These are phyloP conservation scores for Leptinotarsa juncta DNA, from an alignment of 2,888 invertebrate genomes.

Conservation along the genomic window DNA sequence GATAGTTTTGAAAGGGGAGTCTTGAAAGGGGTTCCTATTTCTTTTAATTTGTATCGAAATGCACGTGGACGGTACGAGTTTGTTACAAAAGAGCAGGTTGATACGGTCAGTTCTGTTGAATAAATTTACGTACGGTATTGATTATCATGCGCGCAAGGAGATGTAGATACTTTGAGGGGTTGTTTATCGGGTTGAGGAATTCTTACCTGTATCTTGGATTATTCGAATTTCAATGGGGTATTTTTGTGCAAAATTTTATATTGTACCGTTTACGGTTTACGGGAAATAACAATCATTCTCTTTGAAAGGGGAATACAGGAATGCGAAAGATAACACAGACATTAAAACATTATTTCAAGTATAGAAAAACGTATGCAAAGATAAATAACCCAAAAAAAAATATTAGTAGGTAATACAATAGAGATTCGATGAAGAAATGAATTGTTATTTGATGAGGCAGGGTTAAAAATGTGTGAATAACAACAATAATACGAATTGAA, in stretches of 20 bases:
- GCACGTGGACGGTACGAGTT: conserved; percentile 37
- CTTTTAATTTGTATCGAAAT: conserved; percentile 40
- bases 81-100: conserved; percentile 42
- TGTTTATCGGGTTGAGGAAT: conserved; percentile 41
- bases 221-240: conserved; percentile 28
- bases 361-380: no score
- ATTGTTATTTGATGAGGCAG: no score
- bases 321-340: neutral
- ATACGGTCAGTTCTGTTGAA: conserved; percentile 49
- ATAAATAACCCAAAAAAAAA: no score
- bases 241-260: conserved; percentile 42
- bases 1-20: conserved; percentile 30
- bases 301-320: neutral
- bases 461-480: no score
- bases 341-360: no score
- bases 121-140: conserved; percentile 30
- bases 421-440: no score
- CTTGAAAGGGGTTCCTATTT: conserved; percentile 38
- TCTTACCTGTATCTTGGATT: conserved; percentile 41
- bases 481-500: no score
- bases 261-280: conserved; percentile 35
- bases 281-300: conserved; percentile 38
- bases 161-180: conserved; percentile 27
- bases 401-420: no score
- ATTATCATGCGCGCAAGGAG: conserved; percentile 7